Base-by-base conservation (phyloP, 1,140 invertebrate genomes). In the Ceratosolen solmsi region DNA sequence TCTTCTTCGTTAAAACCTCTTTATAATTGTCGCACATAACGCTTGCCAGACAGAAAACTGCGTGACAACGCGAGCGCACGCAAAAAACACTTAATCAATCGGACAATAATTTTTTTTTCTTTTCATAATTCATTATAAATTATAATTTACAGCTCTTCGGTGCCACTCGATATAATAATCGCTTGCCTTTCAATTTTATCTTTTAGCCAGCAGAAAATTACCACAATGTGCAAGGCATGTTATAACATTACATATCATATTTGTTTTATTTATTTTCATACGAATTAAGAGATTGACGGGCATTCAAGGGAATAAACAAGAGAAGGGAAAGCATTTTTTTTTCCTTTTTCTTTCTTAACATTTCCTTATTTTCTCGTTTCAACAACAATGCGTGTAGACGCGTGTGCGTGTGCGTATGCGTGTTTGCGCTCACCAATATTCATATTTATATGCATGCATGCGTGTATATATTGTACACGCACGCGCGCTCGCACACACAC, bases 1-100 rank as follows among this genome's bases (percentile, higher is more conserved):
- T 76, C 38, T 65, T 76, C 38, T 86, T 88, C 87, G 84, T 82
- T 77, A 76, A 82, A 77, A 78, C 56, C 63, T 78, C 56, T 70
- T 77, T 22, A 76, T 77, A 82, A 75, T 77, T 68, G 30, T 78
- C 56, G 80, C 75, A 72, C 65, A 11, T 87, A 83, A 89, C 88
- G 89, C 86, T 82, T 90, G 87, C 88, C 87, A 86, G 87, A 84
- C 82, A 87, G 87, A 89, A 82, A 72, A 73, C 74, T n/a, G 86
- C 84, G 85, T 89, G 89, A 87, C 90, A 87, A 88, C 84, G 73
- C 72, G 15, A 7, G 17, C n/a, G 54, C 80, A 84, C 87, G 84
- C 85, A 84, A 85, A 80, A 87, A 87, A 89, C 86, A 87, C 84
- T 87, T 85, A 88, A 85, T 84, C 72, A 85, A 86, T 85, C 84